These are phyloP conservation scores for Chesias legatella DNA, from an alignment of 2,888 invertebrate genomes.

Conservation along the genomic window DNA sequence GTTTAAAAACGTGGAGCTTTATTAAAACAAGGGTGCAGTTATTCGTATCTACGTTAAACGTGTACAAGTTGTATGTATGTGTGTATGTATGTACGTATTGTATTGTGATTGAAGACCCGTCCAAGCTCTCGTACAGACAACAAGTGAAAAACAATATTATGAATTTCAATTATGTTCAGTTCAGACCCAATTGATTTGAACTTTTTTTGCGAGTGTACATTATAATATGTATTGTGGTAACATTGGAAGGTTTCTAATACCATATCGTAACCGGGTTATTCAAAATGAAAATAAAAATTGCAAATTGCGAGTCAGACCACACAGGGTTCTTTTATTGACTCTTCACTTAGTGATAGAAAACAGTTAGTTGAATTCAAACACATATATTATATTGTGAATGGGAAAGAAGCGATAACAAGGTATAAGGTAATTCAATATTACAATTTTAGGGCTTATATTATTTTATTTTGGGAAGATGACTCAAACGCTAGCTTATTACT, in stretches of 20 bases:
- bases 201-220: background rate
- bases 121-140: constrained; percentile 1
- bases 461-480: too few species aligned
- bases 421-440: too few species aligned
- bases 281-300: constrained; percentile 13
- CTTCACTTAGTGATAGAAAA: too few species aligned
- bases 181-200: background rate
- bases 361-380: too few species aligned
- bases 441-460: too few species aligned
- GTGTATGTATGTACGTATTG: background rate
- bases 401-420: too few species aligned
- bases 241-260: constrained; percentile 14
- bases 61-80: too few species aligned
- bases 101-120: constrained; percentile 1
- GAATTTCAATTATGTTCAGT: too few species aligned
- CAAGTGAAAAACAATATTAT: too few species aligned
- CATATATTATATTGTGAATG: too few species aligned
- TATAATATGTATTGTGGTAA: background rate
- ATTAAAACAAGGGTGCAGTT: constrained; percentile 46
- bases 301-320: too few species aligned
- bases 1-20: constrained; percentile 38
- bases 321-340: background rate
- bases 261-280: constrained; percentile 22
- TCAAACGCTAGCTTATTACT: too few species aligned
- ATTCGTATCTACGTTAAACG: background rate